These are phyloP conservation scores for Pionites leucogaster DNA, from an alignment of 2,113 vertebrate species.

Conservation along the genomic window DNA sequence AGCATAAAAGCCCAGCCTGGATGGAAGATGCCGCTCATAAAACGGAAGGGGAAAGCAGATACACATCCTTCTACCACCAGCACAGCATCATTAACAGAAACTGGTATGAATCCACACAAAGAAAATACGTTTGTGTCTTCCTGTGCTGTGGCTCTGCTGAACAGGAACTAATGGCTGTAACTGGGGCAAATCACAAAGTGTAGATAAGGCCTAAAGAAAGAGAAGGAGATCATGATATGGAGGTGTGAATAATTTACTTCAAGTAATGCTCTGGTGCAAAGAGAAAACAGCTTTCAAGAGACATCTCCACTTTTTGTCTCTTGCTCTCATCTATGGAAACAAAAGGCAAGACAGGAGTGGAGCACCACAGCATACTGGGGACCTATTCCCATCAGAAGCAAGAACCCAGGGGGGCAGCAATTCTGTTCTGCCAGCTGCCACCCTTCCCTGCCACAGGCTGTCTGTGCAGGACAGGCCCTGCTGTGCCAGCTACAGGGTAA, in stretches of 20 bases:
- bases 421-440: neutral
- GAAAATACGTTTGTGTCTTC: neutral
- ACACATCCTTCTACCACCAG: neutral
- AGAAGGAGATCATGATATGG: neutral
- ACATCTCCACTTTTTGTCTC: slow-evolving; percentile 31
- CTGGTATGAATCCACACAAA: neutral
- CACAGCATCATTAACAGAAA: neutral
- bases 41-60: neutral
- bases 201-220: neutral
- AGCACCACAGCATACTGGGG: neutral
- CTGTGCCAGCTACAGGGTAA: neutral
- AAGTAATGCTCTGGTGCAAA: neutral
- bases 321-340: neutral
- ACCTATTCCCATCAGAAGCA: neutral
- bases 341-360: slow-evolving; percentile 28
- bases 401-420: neutral
- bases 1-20: neutral
- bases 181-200: neutral
- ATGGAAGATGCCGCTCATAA: neutral
- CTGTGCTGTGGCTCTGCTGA: neutral
- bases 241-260: slow-evolving; percentile 44
- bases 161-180: slow-evolving; percentile 22
- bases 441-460: neutral
- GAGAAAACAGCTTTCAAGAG: neutral
- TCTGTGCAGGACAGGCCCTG: neutral